A percentile compares a stretch with the other conserved stretches of the same genome.
Evolutionary conservation across 2,797 vertebrate genomes (phyloP).

Genomic region (Sebastes dallii): DNA sequence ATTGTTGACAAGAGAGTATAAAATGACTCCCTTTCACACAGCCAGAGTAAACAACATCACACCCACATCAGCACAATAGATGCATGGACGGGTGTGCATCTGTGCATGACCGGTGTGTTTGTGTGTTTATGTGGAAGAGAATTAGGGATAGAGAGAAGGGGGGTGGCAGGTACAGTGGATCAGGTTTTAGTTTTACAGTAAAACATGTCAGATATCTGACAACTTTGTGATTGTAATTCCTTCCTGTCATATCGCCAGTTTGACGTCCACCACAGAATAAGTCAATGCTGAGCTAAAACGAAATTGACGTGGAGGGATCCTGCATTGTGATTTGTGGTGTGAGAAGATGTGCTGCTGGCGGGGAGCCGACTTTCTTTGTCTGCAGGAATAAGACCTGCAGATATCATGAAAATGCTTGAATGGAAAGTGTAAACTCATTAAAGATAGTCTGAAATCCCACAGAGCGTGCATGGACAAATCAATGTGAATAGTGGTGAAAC

Average conservation of each 20-base stretch:
- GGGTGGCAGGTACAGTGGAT: neutral
- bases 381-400: neutral
- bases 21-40: slow-evolving; percentile 27
- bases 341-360: neutral
- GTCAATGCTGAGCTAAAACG: neutral
- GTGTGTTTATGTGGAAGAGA: slow-evolving; percentile 12
- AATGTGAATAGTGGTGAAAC: neutral
- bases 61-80: slow-evolving; percentile 16
- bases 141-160: neutral
- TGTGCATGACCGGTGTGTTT: neutral
- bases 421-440: neutral
- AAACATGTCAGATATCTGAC: neutral
- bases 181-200: neutral
- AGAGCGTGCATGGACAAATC: neutral
- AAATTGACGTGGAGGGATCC: neutral
- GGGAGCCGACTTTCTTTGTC: neutral
- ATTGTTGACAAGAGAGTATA: slow-evolving; percentile 28
- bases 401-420: neutral
- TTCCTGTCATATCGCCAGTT: neutral
- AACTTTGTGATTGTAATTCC: neutral
- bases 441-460: neutral
- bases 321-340: slow-evolving; percentile 2
- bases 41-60: slow-evolving; percentile 36
- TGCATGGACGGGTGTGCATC: slow-evolving; percentile 14
- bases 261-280: neutral